A percentile compares a stretch with the other conserved stretches of the same genome.
phyloP scores from a whole-genome alignment of 2,113 vertebrate species.

The Neolamprologus hecqui region DNA sequence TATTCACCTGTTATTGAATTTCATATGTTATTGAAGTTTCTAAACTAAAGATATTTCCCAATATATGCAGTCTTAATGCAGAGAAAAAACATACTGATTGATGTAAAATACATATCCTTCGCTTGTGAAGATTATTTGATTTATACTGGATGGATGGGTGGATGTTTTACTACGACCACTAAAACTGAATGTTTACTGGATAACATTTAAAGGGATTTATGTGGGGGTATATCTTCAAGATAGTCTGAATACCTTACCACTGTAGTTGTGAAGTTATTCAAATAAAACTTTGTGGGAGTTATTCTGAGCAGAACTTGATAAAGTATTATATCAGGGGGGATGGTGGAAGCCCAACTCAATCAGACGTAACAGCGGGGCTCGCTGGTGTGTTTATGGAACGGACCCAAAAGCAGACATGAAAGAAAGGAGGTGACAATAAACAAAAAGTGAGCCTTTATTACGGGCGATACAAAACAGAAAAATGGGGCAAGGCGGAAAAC shows the following conservation, averaged over 20 bases:
- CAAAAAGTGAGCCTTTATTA: neutral
- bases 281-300: neutral
- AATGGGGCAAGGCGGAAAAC: neutral
- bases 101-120: neutral
- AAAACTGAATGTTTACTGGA: neutral
- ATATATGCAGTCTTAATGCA: neutral
- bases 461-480: neutral
- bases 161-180: neutral
- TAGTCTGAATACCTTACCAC: neutral
- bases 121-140: neutral
- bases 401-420: neutral
- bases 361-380: neutral
- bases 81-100: neutral
- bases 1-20: neutral
- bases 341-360: neutral
- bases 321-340: neutral
- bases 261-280: neutral
- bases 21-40: neutral
- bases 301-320: neutral
- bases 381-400: neutral
- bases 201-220: neutral
- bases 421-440: neutral
- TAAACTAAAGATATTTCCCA: neutral
- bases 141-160: neutral
- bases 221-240: neutral